phyloP scores from a whole-genome alignment of 2,113 vertebrate genomes.

The Bucco capensis region DNA sequence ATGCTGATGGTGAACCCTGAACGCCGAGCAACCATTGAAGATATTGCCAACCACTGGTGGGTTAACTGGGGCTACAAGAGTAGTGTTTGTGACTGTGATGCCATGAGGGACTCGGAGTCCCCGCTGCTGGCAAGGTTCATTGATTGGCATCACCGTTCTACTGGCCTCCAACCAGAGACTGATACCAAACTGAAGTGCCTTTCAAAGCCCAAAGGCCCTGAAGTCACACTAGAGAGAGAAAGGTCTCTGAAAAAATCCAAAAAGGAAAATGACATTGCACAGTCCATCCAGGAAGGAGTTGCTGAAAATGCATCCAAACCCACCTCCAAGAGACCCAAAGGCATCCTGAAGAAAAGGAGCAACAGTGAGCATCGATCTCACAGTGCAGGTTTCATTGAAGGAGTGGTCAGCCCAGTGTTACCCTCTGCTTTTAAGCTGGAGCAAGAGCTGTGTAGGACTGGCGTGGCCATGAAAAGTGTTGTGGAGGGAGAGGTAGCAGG shows the following conservation, averaged over 20 bases:
- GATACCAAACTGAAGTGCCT: conserved; percentile 76
- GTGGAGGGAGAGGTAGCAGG: conserved; percentile 62
- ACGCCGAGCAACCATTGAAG: conserved; percentile 93
- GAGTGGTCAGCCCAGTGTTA: conserved; percentile 66
- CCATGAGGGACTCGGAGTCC: conserved; percentile 83
- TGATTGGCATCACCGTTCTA: conserved; percentile 90
- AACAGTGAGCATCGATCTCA: conserved; percentile 86
- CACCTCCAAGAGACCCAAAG: conserved; percentile 90
- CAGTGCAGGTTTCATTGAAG: conserved; percentile 81
- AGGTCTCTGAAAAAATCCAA: conserved; percentile 90
- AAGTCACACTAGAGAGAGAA: conserved; percentile 78
- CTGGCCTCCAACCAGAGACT: conserved; percentile 69
- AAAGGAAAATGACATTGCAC: conserved; percentile 88
- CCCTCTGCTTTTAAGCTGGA: conserved; percentile 75
- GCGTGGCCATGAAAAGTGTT: conserved; percentile 52
- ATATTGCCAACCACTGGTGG: conserved; percentile 99
- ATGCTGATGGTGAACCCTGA: conserved; percentile 99
- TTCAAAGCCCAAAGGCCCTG: conserved; percentile 72
- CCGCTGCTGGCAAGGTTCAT: conserved; percentile 92
- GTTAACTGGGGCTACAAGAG: conserved; percentile 99
- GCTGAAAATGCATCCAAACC: conserved; percentile 77
- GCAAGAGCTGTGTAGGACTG: conserved; percentile 72
- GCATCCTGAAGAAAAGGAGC: conserved; percentile 92
- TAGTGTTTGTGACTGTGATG: conserved; percentile 94
- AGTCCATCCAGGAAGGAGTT: conserved; percentile 72